phyloP scores from a whole-genome alignment of 1,140 invertebrate genomes.

The Pectinophora gossypiella region DNA sequence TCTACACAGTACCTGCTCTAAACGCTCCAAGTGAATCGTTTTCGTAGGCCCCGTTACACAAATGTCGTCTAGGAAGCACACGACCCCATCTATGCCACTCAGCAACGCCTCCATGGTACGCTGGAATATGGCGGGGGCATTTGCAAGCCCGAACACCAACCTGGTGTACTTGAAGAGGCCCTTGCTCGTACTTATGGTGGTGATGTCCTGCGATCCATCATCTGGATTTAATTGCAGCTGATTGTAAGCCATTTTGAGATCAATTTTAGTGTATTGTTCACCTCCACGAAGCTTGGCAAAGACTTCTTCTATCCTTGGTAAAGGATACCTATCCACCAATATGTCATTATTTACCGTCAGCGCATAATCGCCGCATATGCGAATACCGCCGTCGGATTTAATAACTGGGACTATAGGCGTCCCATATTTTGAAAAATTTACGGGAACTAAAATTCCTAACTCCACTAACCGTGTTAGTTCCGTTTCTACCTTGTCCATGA shows the following conservation, averaged over 20 bases:
- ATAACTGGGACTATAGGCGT: conserved; percentile 33
- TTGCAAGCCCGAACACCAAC: too few species aligned
- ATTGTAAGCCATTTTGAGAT: conserved; percentile 40
- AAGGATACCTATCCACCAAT: conserved; percentile 25
- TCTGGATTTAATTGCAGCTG: conserved; percentile 35
- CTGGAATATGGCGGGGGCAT: too few species aligned
- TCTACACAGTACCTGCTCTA: too few species aligned
- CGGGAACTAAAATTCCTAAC: conserved; percentile 23
- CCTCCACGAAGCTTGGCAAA: conserved; percentile 31
- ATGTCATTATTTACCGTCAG: conserved; percentile 28
- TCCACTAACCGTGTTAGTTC: conserved; percentile 21
- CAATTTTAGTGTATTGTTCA: conserved; percentile 32
- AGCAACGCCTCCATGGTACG: too few species aligned
- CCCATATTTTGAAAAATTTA: conserved; percentile 19
- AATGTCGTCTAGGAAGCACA: too few species aligned
- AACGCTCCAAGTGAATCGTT: too few species aligned
- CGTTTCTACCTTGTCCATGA: conserved; percentile 18
- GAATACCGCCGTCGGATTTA: conserved; percentile 22
- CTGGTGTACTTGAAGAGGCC: conserved; percentile 42
- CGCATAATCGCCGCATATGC: conserved; percentile 29
- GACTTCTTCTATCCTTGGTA: conserved; percentile 29
- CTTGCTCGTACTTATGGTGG: conserved; percentile 39
- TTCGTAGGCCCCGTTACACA: too few species aligned
- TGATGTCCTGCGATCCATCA: conserved; percentile 28
- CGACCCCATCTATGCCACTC: too few species aligned